Evolutionary conservation across 2,888 invertebrate genomes (phyloP).

Genomic region (Hipparchia sbordonii): DNA sequence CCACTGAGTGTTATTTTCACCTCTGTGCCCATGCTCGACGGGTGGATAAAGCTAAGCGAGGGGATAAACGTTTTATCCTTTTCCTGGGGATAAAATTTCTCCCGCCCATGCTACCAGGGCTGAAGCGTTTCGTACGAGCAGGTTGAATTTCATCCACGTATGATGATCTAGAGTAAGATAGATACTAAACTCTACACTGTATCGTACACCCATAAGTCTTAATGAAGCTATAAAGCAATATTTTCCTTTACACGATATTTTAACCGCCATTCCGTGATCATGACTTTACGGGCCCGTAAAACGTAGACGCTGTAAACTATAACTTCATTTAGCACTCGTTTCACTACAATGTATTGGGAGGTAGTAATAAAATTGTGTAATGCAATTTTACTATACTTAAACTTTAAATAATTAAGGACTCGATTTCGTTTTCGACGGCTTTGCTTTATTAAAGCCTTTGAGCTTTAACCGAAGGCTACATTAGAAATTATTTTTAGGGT

Average conservation of each 20-base stretch:
- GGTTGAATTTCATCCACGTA: too few species aligned
- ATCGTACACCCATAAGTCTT: conserved; percentile 30
- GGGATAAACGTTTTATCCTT: too few species aligned
- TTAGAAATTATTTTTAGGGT: neutral
- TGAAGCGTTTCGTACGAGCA: too few species aligned
- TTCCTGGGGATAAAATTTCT: too few species aligned
- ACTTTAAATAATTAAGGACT: conserved; percentile 20
- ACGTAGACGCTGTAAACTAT: conserved; percentile 44
- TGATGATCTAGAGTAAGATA: too few species aligned
- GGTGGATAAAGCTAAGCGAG: too few species aligned
- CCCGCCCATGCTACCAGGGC: too few species aligned
- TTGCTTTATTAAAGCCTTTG: conserved; percentile 5
- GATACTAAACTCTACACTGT: conserved; percentile 19
- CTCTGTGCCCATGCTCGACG: too few species aligned
- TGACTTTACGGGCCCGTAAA: conserved; percentile 47
- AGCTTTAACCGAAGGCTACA: neutral
- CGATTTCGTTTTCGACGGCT: neutral
- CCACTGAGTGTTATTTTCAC: too few species aligned
- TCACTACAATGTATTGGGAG: conserved; percentile 40
- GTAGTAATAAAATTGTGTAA: conserved; percentile 17
- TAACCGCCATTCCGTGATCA: conserved; percentile 48
- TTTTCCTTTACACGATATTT: conserved; percentile 46
- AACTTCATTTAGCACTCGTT: conserved; percentile 51
- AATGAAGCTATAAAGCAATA: conserved; percentile 50
- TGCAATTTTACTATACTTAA: conserved; percentile 8